These are phyloP conservation scores for Yponomeuta evonymella DNA, from an alignment of 2,888 invertebrate genomes.

Conservation along the genomic window DNA sequence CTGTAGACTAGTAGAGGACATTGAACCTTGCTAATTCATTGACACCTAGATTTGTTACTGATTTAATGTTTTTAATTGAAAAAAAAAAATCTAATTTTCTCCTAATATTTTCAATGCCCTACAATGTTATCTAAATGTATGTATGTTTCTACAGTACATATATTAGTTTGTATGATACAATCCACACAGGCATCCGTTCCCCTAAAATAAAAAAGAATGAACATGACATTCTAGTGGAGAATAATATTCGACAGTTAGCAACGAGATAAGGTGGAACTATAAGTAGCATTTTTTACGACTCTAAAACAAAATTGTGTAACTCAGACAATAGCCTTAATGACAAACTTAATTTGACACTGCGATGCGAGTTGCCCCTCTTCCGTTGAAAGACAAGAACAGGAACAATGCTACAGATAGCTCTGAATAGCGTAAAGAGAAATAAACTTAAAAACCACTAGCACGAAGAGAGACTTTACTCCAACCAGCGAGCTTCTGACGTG, in stretches of 20 bases:
- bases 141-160: no score
- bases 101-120: no score
- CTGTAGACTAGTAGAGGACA: no score
- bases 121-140: no score
- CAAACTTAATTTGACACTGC: not conserved
- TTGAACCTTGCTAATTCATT: no score
- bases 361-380: not conserved
- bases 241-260: not conserved
- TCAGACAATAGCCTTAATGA: slow-evolving; percentile 1
- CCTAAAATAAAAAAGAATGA: not conserved
- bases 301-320: not conserved
- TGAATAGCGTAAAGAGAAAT: not conserved
- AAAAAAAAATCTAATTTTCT: no score
- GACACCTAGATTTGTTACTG: no score
- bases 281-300: not conserved
- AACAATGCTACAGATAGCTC: not conserved
- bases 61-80: no score
- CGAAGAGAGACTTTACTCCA: no score
- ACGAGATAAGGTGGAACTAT: not conserved
- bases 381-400: not conserved
- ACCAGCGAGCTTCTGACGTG: not conserved
- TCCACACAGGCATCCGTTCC: no score
- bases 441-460: not conserved
- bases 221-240: not conserved
- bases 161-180: no score